phyloP scores from a whole-genome alignment of 2,888 invertebrate genomes.

The Gonocerus acuteangulatus region DNA sequence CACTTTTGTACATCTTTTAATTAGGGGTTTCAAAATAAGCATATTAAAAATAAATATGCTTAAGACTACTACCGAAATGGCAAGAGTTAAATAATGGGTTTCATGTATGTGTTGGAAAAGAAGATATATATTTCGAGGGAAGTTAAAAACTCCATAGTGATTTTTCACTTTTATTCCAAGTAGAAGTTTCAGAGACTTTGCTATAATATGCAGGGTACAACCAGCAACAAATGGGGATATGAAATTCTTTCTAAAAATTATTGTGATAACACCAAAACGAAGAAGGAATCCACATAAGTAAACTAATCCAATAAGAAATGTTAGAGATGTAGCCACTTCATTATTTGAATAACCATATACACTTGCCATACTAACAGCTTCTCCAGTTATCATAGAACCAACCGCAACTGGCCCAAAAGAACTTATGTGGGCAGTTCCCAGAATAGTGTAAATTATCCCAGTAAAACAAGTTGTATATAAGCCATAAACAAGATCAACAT shows the following conservation, averaged over 20 bases:
- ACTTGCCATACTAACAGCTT: conserved; percentile 27
- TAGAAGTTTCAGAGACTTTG: conserved; percentile 28
- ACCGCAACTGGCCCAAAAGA: conserved; percentile 34
- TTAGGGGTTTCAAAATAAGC: conserved; percentile 22
- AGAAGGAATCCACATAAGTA: conserved; percentile 29
- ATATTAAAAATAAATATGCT: conserved; percentile 26
- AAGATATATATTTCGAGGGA: conserved; percentile 22
- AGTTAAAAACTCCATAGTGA: conserved; percentile 30
- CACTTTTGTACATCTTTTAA: conserved; percentile 26
- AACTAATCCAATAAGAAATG: conserved; percentile 30
- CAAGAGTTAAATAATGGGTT: conserved; percentile 25
- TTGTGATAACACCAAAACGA: conserved; percentile 26
- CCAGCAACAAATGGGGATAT: conserved; percentile 31
- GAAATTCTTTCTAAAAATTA: conserved; percentile 30
- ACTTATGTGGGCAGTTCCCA: conserved; percentile 33
- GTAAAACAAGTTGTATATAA: conserved; percentile 35
- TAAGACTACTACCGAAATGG: conserved; percentile 23
- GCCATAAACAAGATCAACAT: conserved; percentile 31
- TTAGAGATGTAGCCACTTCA: conserved; percentile 24
- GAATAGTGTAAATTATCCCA: conserved; percentile 29
- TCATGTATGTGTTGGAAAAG: conserved; percentile 16
- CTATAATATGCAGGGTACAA: conserved; percentile 31
- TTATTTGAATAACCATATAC: conserved; percentile 14
- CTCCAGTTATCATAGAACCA: conserved; percentile 33
- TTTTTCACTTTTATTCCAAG: conserved; percentile 25